phyloP scores from a whole-genome alignment of 2,797 vertebrate species.

The Schizopygopsis malacanthus region DNA sequence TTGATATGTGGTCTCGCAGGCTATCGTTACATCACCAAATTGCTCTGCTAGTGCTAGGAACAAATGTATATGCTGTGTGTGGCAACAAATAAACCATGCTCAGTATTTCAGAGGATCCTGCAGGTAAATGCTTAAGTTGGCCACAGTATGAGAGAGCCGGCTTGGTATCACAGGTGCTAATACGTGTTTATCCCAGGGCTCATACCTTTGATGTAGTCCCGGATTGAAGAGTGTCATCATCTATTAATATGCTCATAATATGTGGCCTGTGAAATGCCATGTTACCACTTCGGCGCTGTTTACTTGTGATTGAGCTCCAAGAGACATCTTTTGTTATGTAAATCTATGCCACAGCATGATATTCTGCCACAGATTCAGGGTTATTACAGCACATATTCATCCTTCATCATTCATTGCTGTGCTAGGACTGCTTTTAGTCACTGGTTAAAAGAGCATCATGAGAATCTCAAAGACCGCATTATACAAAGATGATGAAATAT shows the following conservation, averaged over 20 bases:
- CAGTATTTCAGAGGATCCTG: conserved; percentile 35
- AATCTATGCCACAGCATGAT: conserved; percentile 63
- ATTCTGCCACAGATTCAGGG: conserved; percentile 72
- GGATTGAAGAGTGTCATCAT: conserved; percentile 46
- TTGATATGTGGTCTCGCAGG: conserved; percentile 14
- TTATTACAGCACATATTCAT: conserved; percentile 74
- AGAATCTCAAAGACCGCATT: conserved; percentile 6
- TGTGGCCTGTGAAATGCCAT: conserved; percentile 45
- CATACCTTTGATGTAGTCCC: conserved; percentile 39
- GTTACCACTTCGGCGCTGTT: conserved; percentile 37
- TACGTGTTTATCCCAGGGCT: conserved; percentile 41
- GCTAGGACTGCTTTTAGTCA: conserved; percentile 45
- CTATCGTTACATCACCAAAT: conserved; percentile 40
- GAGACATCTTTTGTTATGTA: conserved; percentile 69
- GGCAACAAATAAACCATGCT: neutral
- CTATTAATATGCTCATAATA: conserved; percentile 45
- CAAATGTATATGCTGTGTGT: conserved; percentile 39
- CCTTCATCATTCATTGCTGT: conserved; percentile 58
- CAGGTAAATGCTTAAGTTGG: conserved; percentile 54
- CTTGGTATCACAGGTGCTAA: conserved; percentile 51
- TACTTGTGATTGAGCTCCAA: conserved; percentile 47
- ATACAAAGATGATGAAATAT: conserved; percentile 19
- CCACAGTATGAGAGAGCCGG: conserved; percentile 29
- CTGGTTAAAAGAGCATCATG: conserved; percentile 24
- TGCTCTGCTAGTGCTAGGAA: conserved; percentile 37